Conservation (phyloP, 2,113 vertebrate species). For the Chitala chitala region DNA sequence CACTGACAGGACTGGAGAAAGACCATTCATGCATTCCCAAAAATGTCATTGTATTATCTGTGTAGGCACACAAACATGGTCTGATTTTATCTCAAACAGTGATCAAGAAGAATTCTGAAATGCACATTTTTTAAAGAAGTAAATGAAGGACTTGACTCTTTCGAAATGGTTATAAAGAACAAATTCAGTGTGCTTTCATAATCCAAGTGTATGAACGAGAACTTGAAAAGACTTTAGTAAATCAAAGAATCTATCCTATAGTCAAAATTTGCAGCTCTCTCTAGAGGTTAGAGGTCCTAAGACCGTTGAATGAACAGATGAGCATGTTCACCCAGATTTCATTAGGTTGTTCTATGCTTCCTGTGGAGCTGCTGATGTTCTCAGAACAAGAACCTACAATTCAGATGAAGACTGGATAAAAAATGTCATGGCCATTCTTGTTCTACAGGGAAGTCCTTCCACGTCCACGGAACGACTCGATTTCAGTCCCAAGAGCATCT, state of each 20-base stretch:
- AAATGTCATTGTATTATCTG: too few relatives aligned
- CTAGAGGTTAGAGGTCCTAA: not conserved
- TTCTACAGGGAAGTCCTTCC: constrained; percentile 3
- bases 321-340: not conserved
- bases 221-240: too few relatives aligned
- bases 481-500: not conserved
- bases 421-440: not conserved
- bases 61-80: too few relatives aligned
- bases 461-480: not conserved
- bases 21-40: not conserved
- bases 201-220: not conserved
- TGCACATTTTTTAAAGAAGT: not conserved
- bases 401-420: not conserved
- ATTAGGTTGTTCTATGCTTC: not conserved
- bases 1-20: not conserved
- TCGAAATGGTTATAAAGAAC: not conserved
- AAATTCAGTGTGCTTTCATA: not conserved
- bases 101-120: too few relatives aligned
- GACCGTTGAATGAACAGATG: not conserved
- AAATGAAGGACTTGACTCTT: not conserved
- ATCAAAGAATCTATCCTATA: too few relatives aligned
- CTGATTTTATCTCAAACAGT: too few relatives aligned
- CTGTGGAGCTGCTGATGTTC: not conserved
- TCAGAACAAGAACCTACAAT: not conserved
- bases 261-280: not conserved